Percentiles rank a stretch among this genome's conserved stretches.
Conservation (phyloP, 2,888 invertebrate species). For the Autographa gamma region DNA sequence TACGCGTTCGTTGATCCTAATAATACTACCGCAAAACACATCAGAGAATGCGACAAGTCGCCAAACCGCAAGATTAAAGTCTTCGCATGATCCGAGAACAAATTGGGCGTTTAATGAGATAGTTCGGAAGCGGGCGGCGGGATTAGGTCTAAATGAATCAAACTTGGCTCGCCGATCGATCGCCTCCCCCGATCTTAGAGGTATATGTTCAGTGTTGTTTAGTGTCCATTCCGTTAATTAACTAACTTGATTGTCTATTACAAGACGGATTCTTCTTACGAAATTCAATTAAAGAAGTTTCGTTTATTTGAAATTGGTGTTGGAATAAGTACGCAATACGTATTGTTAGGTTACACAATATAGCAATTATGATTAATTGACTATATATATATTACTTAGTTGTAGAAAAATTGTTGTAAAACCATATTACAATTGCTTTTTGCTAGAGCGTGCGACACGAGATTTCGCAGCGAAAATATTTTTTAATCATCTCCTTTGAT, state of each 20-base stretch:
- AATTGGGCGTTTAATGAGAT: conserved; percentile 85
- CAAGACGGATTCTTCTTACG: conserved; percentile 30
- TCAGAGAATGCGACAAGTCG: conserved; percentile 53
- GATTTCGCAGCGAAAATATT: neutral
- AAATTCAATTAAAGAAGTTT: conserved; percentile 31
- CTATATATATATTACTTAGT: no score
- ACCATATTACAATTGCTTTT: neutral
- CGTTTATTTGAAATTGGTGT: neutral
- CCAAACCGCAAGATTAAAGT: conserved; percentile 80
- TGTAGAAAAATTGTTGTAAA: no score
- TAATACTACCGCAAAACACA: conserved; percentile 26
- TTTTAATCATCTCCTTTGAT: conserved; percentile 15
- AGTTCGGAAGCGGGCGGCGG: conserved; percentile 74
- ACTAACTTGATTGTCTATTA: conserved; percentile 54
- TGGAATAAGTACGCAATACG: neutral
- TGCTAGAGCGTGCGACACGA: neutral
- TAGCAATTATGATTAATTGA: no score
- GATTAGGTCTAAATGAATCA: conserved; percentile 83
- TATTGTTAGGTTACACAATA: no score
- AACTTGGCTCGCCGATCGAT: conserved; percentile 75
- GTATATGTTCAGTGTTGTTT: conserved; percentile 48
- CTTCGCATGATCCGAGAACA: conserved; percentile 79
- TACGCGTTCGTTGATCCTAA: neutral
- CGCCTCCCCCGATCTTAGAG: conserved; percentile 63
- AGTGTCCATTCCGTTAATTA: conserved; percentile 52